These are phyloP conservation scores for Alexandromys fortis DNA, from an alignment of 2,113 vertebrate genomes.

Conservation along the genomic window DNA sequence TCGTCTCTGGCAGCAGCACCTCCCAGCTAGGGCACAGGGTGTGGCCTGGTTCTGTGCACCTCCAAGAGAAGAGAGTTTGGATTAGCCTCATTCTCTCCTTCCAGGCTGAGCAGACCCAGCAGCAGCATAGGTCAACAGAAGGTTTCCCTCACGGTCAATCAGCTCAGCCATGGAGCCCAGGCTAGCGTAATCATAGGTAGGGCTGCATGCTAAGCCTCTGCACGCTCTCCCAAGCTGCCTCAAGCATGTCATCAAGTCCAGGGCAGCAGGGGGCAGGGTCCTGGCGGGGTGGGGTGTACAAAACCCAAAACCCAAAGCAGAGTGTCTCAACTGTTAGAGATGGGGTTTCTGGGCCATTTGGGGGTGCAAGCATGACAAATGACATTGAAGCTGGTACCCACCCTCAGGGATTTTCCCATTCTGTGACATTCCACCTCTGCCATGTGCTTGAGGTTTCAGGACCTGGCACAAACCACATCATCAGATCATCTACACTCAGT, in stretches of 20 bases:
- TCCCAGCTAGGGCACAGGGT: too few relatives aligned
- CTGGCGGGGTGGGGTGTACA: too few relatives aligned
- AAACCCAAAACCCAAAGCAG: not conserved
- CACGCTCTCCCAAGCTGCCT: not conserved
- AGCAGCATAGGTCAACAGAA: rapidly evolving
- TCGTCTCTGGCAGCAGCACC: not conserved
- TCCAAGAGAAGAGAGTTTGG: rapidly evolving
- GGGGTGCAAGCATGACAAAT: not conserved
- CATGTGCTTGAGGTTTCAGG: not conserved
- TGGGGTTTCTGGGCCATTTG: not conserved
- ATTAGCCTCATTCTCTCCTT: not conserved
- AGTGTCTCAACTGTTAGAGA: not conserved
- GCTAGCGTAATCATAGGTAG: not conserved
- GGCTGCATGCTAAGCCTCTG: too few relatives aligned
- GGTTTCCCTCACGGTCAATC: too few relatives aligned
- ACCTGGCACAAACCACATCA: too few relatives aligned
- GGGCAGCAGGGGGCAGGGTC: not conserved
- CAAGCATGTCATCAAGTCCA: not conserved
- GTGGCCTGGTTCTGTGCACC: not conserved
- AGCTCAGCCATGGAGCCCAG: not conserved
- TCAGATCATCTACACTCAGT: too few relatives aligned
- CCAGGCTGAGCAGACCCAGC: not conserved
- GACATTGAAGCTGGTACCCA: not conserved
- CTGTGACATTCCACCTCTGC: not conserved
- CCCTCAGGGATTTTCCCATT: not conserved